phyloP scores from a whole-genome alignment of 2,113 vertebrate species.

The Syrmaticus mikado region DNA sequence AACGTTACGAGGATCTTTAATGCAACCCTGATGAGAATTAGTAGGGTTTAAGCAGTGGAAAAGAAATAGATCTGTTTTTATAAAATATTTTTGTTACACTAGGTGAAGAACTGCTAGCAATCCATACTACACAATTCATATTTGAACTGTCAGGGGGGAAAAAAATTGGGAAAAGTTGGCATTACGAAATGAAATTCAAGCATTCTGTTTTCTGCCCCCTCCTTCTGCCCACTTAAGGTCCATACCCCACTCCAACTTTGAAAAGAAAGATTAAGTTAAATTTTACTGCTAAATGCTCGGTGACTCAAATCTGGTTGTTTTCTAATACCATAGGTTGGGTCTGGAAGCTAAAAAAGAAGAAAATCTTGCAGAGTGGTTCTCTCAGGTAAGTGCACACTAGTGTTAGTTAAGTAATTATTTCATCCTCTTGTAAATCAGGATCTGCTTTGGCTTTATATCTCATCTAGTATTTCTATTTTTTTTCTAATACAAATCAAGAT shows the following conservation, averaged over 20 bases:
- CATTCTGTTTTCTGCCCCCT: neutral
- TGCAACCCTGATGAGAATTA: neutral
- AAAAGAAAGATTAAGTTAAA: neutral
- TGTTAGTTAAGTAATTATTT: neutral
- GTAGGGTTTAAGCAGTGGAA: neutral
- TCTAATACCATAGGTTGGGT: slow-evolving; percentile 82
- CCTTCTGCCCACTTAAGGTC: neutral
- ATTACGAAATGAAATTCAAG: neutral
- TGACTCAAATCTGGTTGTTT: neutral
- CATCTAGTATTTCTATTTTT: neutral
- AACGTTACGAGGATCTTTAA: neutral
- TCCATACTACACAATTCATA: neutral
- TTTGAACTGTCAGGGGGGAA: neutral
- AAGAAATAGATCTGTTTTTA: neutral
- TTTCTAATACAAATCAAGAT: neutral
- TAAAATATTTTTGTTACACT: neutral
- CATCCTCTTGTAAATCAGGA: neutral
- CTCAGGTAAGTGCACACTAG: slow-evolving; percentile 84
- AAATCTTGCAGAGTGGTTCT: slow-evolving; percentile 96
- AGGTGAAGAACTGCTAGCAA: neutral
- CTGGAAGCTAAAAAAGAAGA: slow-evolving; percentile 97
- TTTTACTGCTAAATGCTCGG: neutral
- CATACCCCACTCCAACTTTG: neutral
- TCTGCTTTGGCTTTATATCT: neutral
- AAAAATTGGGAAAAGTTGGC: neutral